A percentile compares a stretch with the other conserved stretches of the same genome.
phyloP scores from a whole-genome alignment of 2,797 vertebrate genomes.

The Bovichtus variegatus region DNA sequence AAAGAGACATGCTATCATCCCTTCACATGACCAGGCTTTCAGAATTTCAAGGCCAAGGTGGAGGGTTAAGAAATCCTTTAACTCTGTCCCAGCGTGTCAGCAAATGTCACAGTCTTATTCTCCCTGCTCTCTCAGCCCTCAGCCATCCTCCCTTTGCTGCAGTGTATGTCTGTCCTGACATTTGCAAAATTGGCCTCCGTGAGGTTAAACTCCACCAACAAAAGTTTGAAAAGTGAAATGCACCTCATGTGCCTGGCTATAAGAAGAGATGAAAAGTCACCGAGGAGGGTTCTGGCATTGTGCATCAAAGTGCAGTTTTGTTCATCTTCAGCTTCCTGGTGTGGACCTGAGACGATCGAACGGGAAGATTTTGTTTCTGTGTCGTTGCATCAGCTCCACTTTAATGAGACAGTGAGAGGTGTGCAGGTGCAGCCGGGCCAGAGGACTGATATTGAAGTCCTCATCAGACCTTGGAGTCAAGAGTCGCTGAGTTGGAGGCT shows the following conservation, averaged over 20 bases:
- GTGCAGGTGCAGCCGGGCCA: conserved; percentile 38
- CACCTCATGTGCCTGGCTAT: conserved; percentile 7
- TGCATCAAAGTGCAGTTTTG: conserved; percentile 24
- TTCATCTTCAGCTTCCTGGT: background rate
- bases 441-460: conserved; percentile 60
- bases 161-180: conserved; percentile 45
- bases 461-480: conserved; percentile 60
- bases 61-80: conserved; percentile 58
- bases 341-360: conserved; percentile 23
- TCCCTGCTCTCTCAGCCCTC: conserved; percentile 30
- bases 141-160: conserved; percentile 27
- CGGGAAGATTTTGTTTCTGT: conserved; percentile 60
- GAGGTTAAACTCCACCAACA: conserved; percentile 41
- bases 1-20: conserved; percentile 28
- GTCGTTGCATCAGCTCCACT: conserved; percentile 63
- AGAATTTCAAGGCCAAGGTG: conserved; percentile 37
- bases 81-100: conserved; percentile 58
- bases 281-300: background rate
- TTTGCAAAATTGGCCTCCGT: conserved; percentile 48
- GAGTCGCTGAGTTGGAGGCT: conserved; percentile 70
- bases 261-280: conserved; percentile 28
- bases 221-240: conserved; percentile 28
- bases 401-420: conserved; percentile 60
- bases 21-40: conserved; percentile 21
- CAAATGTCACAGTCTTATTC: conserved; percentile 71